A percentile compares a stretch with the other conserved stretches of the same genome.
These are phyloP conservation scores for Periophthalmus magnuspinnatus DNA, from an alignment of 2,797 vertebrate genomes.

Conservation along the genomic window DNA sequence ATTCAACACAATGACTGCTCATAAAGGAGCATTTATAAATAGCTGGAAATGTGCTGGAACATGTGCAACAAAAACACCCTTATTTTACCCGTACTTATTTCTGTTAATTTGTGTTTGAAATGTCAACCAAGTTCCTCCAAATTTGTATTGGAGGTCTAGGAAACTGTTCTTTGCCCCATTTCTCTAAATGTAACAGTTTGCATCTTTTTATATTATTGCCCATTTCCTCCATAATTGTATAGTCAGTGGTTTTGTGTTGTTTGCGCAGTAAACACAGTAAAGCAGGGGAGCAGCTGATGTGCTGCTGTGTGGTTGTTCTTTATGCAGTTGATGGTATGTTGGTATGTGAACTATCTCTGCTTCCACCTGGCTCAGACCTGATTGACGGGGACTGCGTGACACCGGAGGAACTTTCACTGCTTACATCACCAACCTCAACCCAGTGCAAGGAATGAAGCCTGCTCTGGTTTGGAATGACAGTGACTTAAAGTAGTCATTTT, in stretches of 20 bases:
- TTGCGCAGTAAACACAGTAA: conserved; percentile 11
- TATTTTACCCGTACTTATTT: not conserved
- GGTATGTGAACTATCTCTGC: conserved; percentile 46
- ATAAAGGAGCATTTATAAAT: not conserved
- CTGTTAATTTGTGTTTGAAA: not conserved
- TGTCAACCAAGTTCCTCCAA: not conserved
- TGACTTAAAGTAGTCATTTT: not conserved
- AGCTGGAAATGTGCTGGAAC: not conserved
- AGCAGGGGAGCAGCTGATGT: conserved; percentile 16
- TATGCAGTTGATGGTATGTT: conserved; percentile 42
- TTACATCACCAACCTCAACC: conserved; percentile 9
- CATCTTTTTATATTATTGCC: not conserved
- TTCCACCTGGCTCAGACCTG: conserved; percentile 33
- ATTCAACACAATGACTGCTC: conserved; percentile 20
- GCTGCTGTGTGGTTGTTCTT: conserved; percentile 23
- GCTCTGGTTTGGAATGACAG: not conserved
- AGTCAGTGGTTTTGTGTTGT: not conserved
- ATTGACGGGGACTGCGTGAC: conserved; percentile 38
- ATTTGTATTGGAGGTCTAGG: not conserved
- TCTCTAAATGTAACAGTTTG: not conserved
- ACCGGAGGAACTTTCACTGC: conserved; percentile 53
- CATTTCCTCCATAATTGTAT: not conserved
- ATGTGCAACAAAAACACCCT: not conserved
- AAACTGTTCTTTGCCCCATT: not conserved
- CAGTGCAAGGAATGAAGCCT: conserved; percentile 17